Conservation (phyloP, 2,888 invertebrate species). For the Tenthredo mesomela region DNA sequence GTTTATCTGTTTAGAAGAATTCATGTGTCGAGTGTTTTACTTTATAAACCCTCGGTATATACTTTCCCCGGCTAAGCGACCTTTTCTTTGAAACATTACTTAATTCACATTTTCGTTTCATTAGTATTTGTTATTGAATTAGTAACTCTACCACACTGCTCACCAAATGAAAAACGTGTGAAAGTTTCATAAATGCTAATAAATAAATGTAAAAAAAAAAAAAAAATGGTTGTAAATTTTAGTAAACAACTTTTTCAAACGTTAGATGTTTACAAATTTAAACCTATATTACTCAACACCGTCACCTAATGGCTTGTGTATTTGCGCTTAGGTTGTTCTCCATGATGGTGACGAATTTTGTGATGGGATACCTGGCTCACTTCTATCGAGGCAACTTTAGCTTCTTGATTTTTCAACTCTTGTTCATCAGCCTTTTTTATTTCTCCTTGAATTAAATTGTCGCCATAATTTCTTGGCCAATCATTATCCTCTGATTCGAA, state of each 20-base stretch:
- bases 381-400: constrained; percentile 68
- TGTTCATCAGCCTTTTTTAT: constrained; percentile 54
- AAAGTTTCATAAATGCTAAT: background rate
- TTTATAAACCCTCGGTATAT: background rate
- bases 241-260: background rate
- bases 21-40: background rate
- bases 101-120: background rate
- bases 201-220: background rate
- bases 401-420: constrained; percentile 54
- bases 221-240: background rate
- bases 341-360: constrained; percentile 70
- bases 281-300: background rate
- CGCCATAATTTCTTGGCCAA: constrained; percentile 57
- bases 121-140: constrained; percentile 8
- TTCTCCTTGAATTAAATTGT: constrained; percentile 59
- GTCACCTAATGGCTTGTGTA: background rate
- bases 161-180: background rate
- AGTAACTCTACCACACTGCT: background rate
- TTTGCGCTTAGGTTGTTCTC: constrained; percentile 53
- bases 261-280: background rate
- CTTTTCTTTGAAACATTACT: background rate
- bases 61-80: background rate
- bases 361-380: constrained; percentile 68
- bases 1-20: constrained; percentile 47
- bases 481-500: constrained; percentile 45